These are phyloP conservation scores for Cyphomyrus discorhynchus DNA, from an alignment of 2,113 vertebrate species.

Conservation along the genomic window DNA sequence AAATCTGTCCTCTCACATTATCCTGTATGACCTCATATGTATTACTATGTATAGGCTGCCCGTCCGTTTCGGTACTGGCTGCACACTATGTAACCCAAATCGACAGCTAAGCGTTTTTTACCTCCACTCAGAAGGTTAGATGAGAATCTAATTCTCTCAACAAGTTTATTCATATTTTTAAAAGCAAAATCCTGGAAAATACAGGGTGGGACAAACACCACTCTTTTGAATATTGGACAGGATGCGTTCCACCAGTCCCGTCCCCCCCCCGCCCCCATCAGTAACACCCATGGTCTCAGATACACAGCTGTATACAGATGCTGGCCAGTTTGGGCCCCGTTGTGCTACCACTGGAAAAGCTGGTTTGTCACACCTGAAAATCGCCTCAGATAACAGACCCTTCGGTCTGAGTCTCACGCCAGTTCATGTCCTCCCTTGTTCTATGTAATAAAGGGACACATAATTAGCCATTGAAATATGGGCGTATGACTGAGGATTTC, in stretches of 20 bases:
- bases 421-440: neutral
- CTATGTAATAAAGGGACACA: neutral
- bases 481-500: neutral
- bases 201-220: no score
- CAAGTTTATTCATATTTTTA: neutral
- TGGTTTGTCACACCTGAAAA: neutral
- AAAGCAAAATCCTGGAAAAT: neutral
- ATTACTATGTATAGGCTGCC: neutral
- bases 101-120: neutral
- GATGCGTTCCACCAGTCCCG: neutral
- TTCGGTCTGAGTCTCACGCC: neutral
- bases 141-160: neutral
- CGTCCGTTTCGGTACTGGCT: neutral
- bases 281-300: neutral
- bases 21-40: neutral
- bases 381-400: neutral
- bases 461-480: neutral
- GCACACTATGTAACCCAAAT: neutral
- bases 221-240: neutral
- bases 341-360: neutral
- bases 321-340: neutral
- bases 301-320: neutral
- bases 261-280: neutral
- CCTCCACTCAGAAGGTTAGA: neutral
- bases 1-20: neutral